Base-by-base conservation (phyloP, 2,113 vertebrate species). In the Sorex araneus region DNA sequence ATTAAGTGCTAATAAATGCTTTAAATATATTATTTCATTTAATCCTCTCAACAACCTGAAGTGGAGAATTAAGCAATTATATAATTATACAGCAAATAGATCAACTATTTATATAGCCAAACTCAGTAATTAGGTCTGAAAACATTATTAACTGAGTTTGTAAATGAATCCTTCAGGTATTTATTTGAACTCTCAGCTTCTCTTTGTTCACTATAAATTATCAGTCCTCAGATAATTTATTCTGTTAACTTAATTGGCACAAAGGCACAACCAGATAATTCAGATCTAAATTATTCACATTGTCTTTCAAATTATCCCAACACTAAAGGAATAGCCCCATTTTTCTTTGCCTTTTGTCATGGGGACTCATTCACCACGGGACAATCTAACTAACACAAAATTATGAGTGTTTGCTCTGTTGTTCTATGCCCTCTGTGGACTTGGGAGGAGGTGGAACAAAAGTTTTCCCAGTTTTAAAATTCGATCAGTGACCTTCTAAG, bases 91-190 rank as follows among this genome's bases (percentile, higher is more conserved):
- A 84, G 80, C 87, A 93, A 96, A 92, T 63, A 95, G 91, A 95
- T 95, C 85, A 92, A 89, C 92, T 75, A 60, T 50, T 91, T 87
- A 78, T 95, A 93, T 87, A 92, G 80, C 77, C 90, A 95, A 95
- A 91, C 76, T 88, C 76, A 81, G 89, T 89, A 92, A 95, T 94
- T 84, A 93, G 89, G 71, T 90, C 76, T 23, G 73, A 96, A 96
- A 94, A 92, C 83, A 88, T 90, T 94, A 95, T 95, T 95, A 96
- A 93, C 85, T 78, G 85, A 93, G 85, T 95, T 91, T 92, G 80
- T 92, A 93, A 96, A 84, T 91, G 89, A 96, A 96, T 87, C 95
- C 80, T 96, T 91, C 84, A 96, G 57, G 87, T 96, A 92, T 93
- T 94, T 88, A 83, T 79, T 85, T 92, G 92, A 87, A 85, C 86